A percentile compares a stretch with the other conserved stretches of the same genome.
phyloP scores from a whole-genome alignment of 2,113 vertebrate species.

The Siniperca knerii region DNA sequence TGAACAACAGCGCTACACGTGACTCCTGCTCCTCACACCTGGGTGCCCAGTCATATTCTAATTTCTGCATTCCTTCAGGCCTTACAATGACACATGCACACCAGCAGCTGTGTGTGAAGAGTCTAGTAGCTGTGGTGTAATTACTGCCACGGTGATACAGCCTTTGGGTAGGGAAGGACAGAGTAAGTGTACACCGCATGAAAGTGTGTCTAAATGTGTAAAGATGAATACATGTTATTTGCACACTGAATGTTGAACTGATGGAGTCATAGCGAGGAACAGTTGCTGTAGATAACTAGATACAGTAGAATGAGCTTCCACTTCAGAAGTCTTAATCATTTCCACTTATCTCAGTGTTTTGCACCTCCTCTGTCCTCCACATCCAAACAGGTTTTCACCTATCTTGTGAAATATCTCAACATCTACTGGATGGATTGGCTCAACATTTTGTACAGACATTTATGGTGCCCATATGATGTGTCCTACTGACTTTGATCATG shows the following conservation, averaged over 20 bases:
- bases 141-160: conserved; percentile 15
- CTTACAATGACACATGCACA: not conserved
- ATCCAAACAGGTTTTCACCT: not conserved
- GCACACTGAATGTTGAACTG: not conserved
- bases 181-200: not conserved
- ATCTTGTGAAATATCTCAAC: not conserved
- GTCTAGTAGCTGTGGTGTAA: conserved; percentile 14
- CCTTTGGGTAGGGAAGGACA: not conserved
- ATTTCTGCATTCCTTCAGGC: conserved; percentile 31
- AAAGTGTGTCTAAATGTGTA: conserved; percentile 12
- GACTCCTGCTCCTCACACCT: conserved; percentile 26
- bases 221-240: not conserved
- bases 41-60: conserved; percentile 9
- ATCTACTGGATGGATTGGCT: not conserved
- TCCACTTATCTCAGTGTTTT: not conserved
- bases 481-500: not conserved
- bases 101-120: conserved; percentile 28
- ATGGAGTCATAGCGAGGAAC: not conserved
- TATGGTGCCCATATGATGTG: not conserved
- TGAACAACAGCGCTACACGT: not conserved
- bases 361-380: too few relatives aligned
- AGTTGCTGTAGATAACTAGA: not conserved
- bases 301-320: not conserved
- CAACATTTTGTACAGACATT: not conserved
- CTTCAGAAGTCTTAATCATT: not conserved